A percentile compares a stretch with the other conserved stretches of the same genome.
Conservation (phyloP, 2,888 invertebrate species). For the Aquatica leii region DNA sequence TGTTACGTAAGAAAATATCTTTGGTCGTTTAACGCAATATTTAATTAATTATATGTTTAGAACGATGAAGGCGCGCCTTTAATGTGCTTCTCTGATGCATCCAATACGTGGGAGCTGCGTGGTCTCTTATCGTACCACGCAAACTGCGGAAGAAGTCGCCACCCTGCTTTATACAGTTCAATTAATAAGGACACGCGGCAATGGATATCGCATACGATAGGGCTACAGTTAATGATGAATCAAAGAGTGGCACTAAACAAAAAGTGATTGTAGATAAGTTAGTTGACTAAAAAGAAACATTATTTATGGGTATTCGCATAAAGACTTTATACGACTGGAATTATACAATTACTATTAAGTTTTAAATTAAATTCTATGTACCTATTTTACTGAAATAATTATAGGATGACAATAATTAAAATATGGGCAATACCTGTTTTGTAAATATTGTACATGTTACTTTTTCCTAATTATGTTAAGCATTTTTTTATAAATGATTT, state of each 20-base stretch:
- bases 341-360: slow-evolving; percentile 16
- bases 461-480: slow-evolving; percentile 18
- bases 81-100: slow-evolving; percentile 66
- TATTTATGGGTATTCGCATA: slow-evolving; percentile 14
- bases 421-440: slow-evolving; percentile 19
- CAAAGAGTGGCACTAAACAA: slow-evolving; percentile 24
- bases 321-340: slow-evolving; percentile 24
- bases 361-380: slow-evolving; percentile 11
- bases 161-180: slow-evolving; percentile 67
- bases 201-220: slow-evolving; percentile 62
- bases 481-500: slow-evolving; percentile 8
- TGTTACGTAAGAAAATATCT: slow-evolving; percentile 65
- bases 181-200: slow-evolving; percentile 55
- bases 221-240: slow-evolving; percentile 42
- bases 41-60: slow-evolving; percentile 55
- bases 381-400: slow-evolving; percentile 19
- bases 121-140: slow-evolving; percentile 69
- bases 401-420: slow-evolving; percentile 14
- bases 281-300: slow-evolving; percentile 11
- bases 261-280: slow-evolving; percentile 32
- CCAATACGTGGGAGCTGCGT: slow-evolving; percentile 67
- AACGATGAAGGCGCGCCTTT: slow-evolving; percentile 73
- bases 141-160: slow-evolving; percentile 66
- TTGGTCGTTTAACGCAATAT: slow-evolving; percentile 1
- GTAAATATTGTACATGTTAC: slow-evolving; percentile 46